Conservation (phyloP, 2,888 invertebrate genomes). For the Tiliacea aurago region DNA sequence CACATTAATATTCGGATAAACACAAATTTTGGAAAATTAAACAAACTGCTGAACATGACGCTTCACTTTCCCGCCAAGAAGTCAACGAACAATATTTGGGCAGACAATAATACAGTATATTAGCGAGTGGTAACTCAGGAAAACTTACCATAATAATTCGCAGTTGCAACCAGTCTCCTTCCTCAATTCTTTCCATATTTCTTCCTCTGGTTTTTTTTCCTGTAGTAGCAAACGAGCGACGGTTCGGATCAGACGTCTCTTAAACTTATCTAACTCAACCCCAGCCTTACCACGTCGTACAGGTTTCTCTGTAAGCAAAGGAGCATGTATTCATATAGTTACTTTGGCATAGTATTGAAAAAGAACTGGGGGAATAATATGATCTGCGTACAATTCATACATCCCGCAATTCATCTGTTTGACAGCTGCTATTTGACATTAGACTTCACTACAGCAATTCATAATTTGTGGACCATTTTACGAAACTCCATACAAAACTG, state of each 20-base stretch:
- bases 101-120: not conserved
- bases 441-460: no score
- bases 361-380: no score
- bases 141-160: constrained; percentile 79
- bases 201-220: constrained; percentile 74
- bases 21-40: no score
- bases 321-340: not conserved
- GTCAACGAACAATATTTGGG: not conserved
- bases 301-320: constrained; percentile 8
- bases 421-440: no score
- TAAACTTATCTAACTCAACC: constrained; percentile 80
- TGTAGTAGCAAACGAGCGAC: constrained; percentile 75
- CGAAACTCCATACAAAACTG: no score
- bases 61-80: no score
- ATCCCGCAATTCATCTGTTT: no score
- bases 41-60: no score
- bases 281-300: not conserved
- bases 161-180: constrained; percentile 81
- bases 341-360: not conserved
- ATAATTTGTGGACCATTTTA: no score
- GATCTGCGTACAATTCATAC: no score
- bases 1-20: no score
- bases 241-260: constrained; percentile 81
- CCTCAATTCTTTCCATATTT: constrained; percentile 78
- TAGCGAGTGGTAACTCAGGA: not conserved